Base-by-base conservation (phyloP, 1,140 invertebrate genomes). In the Drosophila watanabei region DNA sequence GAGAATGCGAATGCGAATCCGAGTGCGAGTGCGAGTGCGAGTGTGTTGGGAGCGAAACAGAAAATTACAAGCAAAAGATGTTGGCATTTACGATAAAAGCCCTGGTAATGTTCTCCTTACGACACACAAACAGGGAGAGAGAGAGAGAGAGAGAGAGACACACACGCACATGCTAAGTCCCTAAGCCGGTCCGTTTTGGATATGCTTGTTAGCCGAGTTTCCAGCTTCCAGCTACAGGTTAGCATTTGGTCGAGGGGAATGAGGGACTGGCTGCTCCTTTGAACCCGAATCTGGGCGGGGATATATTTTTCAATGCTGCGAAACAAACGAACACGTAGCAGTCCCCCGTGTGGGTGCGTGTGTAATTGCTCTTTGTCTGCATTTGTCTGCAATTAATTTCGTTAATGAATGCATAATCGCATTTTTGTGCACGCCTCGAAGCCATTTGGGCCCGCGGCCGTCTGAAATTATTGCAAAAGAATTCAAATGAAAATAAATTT, bases 401-500 rank as follows among this genome's bases (percentile, higher is more conserved):
- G 68, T 88, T 88, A 88, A 88, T 88, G 85, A 88, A 90, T 88
- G 85, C 85, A 88, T 88, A 88, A 88, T 88, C 87, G 86, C 85
- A 90, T 88, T 88, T 88, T 85, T 90, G 85, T 79, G 70, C 82
- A 84, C 86, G 85, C 85, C 85, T 88, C 82, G 65, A 81, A 76
- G 85, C 81, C 82, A 85, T 85, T 90, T 88, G 77, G 69, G 59
- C 76, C 59, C 56, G 76, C 54, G 77, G 60, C 66, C 35, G 77
- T 32, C 76, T 65, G 75, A 79, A 79, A 79, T 79, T 79, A 79
- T 79, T 84, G 62, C 79, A 81, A 82, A 88, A 81, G 86, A 88
- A 88, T 88, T 88, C 85, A 88, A 88, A 88, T 88, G 81, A 88
- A 89, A 88, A 88, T 88, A 88, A 88, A 88, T 88, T 88, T 90